Percentiles rank a stretch among this genome's conserved stretches.
Conservation (phyloP, 35 echinoderm and acorn worm genomes). For the Patiria miniata region DNA sequence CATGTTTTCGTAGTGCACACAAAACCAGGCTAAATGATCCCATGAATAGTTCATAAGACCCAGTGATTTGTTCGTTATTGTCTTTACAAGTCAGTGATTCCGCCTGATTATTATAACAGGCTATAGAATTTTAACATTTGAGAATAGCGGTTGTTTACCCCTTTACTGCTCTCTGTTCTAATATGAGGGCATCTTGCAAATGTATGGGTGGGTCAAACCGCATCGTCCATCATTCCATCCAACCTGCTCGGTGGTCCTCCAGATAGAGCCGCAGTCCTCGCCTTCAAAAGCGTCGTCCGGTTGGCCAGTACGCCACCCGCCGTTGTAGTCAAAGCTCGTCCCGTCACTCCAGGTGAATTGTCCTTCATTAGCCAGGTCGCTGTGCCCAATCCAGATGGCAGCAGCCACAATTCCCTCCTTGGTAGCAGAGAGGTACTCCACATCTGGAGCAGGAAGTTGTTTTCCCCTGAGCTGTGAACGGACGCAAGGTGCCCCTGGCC, state of each 20-base stretch:
- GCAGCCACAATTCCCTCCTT: not conserved
- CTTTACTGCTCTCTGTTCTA: no score
- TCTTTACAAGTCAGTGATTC: no score
- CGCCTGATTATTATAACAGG: no score
- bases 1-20: no score
- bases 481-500: conserved; percentile 14
- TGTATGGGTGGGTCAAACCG: not conserved
- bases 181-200: not conserved
- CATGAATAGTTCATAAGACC: no score
- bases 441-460: not conserved
- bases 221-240: not conserved
- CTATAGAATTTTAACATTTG: no score
- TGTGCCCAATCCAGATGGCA: not conserved
- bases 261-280: not conserved
- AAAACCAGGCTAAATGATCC: no score
- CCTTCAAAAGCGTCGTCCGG: not conserved
- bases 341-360: not conserved
- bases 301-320: not conserved
- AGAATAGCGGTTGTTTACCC: no score
- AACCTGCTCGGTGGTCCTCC: not conserved
- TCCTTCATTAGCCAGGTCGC: not conserved
- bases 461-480: not conserved
- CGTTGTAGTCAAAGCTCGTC: not conserved
- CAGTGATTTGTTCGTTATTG: no score
- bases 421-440: conserved; percentile 1